Conservation (phyloP, 2,888 invertebrate species). For the Seira ritae region DNA sequence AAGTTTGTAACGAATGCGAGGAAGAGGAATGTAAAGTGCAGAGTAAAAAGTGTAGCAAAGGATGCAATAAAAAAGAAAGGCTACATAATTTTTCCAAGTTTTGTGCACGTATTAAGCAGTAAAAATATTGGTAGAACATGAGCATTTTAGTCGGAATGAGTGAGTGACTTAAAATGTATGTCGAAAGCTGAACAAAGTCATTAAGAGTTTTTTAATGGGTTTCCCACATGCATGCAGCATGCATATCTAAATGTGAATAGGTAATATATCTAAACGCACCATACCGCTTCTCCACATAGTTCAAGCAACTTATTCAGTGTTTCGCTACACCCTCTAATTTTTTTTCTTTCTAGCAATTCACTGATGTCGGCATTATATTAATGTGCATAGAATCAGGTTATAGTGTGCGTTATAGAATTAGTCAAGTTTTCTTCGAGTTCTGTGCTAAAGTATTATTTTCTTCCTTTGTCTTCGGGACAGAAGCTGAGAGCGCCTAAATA, state of each 20-base stretch:
- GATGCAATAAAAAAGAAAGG: not conserved
- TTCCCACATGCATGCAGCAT: constrained; percentile 58
- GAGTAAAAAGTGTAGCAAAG: not conserved
- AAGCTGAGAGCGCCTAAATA: not conserved
- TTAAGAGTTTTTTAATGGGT: constrained; percentile 61
- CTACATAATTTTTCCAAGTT: not conserved
- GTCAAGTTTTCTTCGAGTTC: not conserved
- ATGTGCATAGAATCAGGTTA: too few species aligned
- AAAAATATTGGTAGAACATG: not conserved
- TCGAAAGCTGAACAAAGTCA: constrained; percentile 39
- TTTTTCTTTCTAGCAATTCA: too few species aligned
- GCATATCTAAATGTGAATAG: too few species aligned
- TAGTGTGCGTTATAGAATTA: not conserved
- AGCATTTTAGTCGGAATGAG: too few species aligned
- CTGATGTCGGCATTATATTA: too few species aligned
- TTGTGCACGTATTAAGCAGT: not conserved
- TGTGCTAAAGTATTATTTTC: not conserved
- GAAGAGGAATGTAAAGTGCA: not conserved
- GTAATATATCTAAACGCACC: too few species aligned
- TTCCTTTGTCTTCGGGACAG: not conserved
- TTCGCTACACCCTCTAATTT: too few species aligned
- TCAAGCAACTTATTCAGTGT: too few species aligned
- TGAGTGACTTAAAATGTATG: not conserved
- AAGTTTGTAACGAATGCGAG: not conserved
- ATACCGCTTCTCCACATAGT: too few species aligned